These are phyloP conservation scores for Bombyx huttoni DNA, from an alignment of 2,888 invertebrate genomes.

Conservation along the genomic window DNA sequence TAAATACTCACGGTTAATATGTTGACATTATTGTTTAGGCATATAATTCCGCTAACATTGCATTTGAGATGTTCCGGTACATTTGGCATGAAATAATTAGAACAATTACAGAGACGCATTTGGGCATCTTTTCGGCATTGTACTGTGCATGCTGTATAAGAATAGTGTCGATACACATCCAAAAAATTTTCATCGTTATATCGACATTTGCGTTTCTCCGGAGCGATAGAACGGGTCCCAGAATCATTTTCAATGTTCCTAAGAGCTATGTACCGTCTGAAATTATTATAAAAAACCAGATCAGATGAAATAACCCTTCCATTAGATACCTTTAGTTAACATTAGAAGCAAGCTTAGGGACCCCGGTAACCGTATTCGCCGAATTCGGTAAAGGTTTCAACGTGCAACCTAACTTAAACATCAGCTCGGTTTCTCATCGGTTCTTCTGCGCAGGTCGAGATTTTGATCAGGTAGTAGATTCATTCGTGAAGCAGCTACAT, in stretches of 20 bases:
- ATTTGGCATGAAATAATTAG: constrained; percentile 80
- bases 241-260: constrained; percentile 79
- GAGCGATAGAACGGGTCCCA: constrained; percentile 74
- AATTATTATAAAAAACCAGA: constrained; percentile 8
- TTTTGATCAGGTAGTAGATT: too few species aligned
- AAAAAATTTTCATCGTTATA: constrained; percentile 77
- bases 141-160: constrained; percentile 79
- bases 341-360: too few species aligned
- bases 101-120: constrained; percentile 76
- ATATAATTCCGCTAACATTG: constrained; percentile 76
- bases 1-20: constrained; percentile 70
- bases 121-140: constrained; percentile 81
- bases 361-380: too few species aligned
- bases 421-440: too few species aligned
- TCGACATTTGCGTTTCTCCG: constrained; percentile 80
- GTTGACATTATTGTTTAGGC: constrained; percentile 75
- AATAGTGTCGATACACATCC: constrained; percentile 76
- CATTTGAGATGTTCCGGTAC: constrained; percentile 71
- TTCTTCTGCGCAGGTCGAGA: too few species aligned
- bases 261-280: constrained; percentile 68
- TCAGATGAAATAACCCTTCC: too few species aligned
- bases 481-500: too few species aligned
- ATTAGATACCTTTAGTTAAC: too few species aligned
- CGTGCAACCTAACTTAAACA: too few species aligned
- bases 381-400: too few species aligned